Base-by-base conservation (phyloP, 2,888 invertebrate species). In the Megamerina dolium region DNA sequence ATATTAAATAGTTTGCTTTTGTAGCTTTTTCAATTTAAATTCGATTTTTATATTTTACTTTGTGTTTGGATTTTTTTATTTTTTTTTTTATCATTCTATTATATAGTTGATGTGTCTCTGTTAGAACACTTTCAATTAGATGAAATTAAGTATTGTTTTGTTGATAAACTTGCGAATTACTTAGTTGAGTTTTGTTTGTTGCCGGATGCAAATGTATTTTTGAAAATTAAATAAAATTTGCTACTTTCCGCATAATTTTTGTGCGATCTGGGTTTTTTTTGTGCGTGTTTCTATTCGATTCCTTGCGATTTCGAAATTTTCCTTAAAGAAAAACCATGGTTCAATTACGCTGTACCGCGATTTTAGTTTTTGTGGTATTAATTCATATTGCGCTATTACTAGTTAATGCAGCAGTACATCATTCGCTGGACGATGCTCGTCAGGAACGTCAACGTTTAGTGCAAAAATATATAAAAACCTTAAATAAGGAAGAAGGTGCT, bases 401-500 rank as follows among this genome's bases (percentile, higher is more conserved):
- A 23, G 45, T 45, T 1, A 23, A 44, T 3, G 58, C 56, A 1
- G 61, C 54, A 2, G 55, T 62, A 5, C 68, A 66, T 48, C 55
- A 54, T 39, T 55, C 64, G 0, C 21, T 70, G 20, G 66, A 68
- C 43, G 70, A 70, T 42, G 71, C 70, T 6, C 58, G 66, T 9
- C 58, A 57, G 37, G 66, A 64, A 39, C 61, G 77, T 35, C 81
- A 81, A 0, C 73, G 75, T 20, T 74, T 84, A 47, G 75, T 86
- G 13, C 82, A 79, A 58, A 82, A 79, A 55, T 77, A 87, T 54
- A 72, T 85, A 51, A 85, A 83, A 57, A 78, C 81, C 46, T 72
- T 82, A 47, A 83, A 81, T 61, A 79, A 82, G 65, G 75, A 81
- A 53, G 87, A 89, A 56, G 88, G 87, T 9, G 81, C 79, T 45